phyloP scores from a whole-genome alignment of 1,140 invertebrate species.

The Solenopsis fugax region DNA sequence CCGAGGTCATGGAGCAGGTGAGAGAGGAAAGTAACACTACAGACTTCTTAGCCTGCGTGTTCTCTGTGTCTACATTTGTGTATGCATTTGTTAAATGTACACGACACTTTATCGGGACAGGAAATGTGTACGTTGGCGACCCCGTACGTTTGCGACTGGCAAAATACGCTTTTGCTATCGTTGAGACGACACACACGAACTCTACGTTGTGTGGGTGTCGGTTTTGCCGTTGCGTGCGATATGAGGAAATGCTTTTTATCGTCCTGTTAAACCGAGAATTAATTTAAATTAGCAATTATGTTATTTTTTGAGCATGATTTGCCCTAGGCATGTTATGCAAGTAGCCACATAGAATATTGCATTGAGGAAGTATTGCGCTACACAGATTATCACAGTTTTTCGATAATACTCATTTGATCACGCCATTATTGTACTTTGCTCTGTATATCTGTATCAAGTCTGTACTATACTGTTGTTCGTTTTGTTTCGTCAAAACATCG shows the following conservation, averaged over 20 bases:
- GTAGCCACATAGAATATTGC: conserved; percentile 48
- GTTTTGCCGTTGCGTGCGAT: conserved; percentile 6
- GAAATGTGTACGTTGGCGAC: conserved; percentile 21
- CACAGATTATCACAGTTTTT: background rate
- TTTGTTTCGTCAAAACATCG: conserved; percentile 1
- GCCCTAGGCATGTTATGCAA: conserved; percentile 44
- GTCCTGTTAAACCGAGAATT: conserved; percentile 25
- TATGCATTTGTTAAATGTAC: conserved; percentile 57
- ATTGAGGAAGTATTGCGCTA: background rate
- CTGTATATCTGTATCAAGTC: background rate
- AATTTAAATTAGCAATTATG: conserved; percentile 25
- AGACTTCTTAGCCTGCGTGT: conserved; percentile 86
- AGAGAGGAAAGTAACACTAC: conserved; percentile 87
- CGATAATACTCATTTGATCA: background rate
- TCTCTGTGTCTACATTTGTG: conserved; percentile 78
- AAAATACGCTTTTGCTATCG: conserved; percentile 47
- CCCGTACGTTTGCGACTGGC: conserved; percentile 10
- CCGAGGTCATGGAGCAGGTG: conserved; percentile 99
- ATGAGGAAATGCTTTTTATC: conserved; percentile 24
- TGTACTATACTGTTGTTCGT: background rate
- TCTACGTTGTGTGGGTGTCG: background rate
- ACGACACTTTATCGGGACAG: conserved; percentile 45
- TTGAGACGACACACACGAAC: conserved; percentile 13
- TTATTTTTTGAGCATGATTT: conserved; percentile 54
- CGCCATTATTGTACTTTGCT: conserved; percentile 2